Evolutionary conservation across 2,113 vertebrate genomes (phyloP).

Genomic region (Catagonus wagneri): DNA sequence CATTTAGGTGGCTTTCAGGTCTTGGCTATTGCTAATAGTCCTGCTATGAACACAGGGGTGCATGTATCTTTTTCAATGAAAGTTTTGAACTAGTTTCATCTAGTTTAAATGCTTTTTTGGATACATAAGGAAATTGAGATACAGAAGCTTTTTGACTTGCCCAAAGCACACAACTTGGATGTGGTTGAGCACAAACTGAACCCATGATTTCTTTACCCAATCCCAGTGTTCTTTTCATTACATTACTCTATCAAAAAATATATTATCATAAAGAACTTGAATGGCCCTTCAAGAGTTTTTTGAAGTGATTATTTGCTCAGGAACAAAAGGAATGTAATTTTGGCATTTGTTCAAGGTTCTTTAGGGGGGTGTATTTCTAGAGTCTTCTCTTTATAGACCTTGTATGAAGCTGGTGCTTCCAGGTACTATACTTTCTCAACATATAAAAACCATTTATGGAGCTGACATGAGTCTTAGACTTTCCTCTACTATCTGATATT

Average conservation of each 20-base stretch:
- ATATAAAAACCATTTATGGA: neutral
- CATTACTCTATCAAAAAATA: neutral
- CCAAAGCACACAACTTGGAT: neutral
- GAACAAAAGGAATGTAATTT: neutral
- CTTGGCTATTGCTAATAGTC: too few species aligned
- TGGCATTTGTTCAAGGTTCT: neutral
- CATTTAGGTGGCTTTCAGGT: too few species aligned
- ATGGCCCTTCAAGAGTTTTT: neutral
- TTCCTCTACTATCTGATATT: neutral
- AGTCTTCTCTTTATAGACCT: neutral
- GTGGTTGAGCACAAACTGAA: neutral
- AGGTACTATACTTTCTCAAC: neutral
- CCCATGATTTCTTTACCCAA: neutral
- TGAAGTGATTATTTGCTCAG: neutral
- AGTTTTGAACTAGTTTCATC: too few species aligned
- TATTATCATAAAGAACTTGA: neutral
- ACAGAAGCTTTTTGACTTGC: neutral
- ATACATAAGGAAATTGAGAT: neutral
- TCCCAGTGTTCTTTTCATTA: neutral
- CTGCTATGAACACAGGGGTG: too few species aligned
- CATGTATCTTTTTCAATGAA: too few species aligned
- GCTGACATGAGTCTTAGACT: neutral
- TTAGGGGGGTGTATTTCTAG: neutral
- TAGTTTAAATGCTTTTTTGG: neutral
- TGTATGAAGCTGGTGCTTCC: neutral